Evolutionary conservation across 2,797 vertebrate genomes (phyloP).

Genomic region (Myotis vivesi): DNA sequence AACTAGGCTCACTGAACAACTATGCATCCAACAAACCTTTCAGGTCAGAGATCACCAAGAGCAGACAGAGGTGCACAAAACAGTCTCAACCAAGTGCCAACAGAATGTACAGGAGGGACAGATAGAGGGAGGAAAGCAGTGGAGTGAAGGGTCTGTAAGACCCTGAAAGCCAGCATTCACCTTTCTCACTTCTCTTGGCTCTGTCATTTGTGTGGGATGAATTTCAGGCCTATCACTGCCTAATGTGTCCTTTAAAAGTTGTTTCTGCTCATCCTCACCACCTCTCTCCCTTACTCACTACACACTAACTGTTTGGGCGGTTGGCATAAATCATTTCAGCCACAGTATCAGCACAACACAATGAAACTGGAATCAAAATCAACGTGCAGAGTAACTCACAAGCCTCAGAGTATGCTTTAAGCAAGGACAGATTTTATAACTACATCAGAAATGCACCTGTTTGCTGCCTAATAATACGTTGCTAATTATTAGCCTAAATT

Average conservation of each 20-base stretch:
- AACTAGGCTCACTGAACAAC: neutral
- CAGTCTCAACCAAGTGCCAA: neutral
- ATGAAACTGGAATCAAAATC: neutral
- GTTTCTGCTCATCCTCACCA: neutral
- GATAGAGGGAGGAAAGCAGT: neutral
- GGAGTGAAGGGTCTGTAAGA: neutral
- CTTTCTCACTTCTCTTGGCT: neutral
- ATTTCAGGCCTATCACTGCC: neutral
- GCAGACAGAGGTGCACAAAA: neutral
- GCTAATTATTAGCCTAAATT: neutral
- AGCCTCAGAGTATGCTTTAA: neutral
- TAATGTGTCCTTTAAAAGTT: neutral
- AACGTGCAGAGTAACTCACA: neutral
- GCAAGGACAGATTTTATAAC: neutral
- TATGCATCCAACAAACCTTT: neutral
- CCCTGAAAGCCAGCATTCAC: neutral
- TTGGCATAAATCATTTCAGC: neutral
- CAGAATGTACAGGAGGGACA: neutral
- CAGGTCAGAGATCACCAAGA: neutral
- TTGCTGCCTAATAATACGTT: neutral
- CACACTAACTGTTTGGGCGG: neutral
- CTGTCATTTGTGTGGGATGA: neutral
- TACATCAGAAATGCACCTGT: neutral
- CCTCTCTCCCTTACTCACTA: neutral
- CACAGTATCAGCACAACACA: neutral